phyloP scores from a whole-genome alignment of 2,797 vertebrate species.

The Squalus acanthias region DNA sequence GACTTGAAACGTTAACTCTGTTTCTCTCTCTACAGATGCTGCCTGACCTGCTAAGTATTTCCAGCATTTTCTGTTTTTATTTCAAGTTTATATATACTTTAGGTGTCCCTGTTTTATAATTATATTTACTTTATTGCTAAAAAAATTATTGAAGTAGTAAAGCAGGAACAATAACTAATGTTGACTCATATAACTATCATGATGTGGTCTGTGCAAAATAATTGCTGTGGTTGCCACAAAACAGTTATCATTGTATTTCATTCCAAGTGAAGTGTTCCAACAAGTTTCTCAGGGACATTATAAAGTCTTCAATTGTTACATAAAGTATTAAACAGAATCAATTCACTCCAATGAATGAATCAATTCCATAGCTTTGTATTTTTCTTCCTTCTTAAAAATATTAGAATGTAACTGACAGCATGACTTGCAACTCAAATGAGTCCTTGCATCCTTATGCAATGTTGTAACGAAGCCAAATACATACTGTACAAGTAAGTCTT shows the following conservation, averaged over 20 bases:
- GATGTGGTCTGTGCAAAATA: neutral
- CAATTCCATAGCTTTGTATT: neutral
- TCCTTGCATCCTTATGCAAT: neutral
- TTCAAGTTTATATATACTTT: too few relatives aligned
- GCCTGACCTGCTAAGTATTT: too few relatives aligned
- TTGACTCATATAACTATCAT: neutral
- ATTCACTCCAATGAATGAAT: neutral
- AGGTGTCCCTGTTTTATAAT: neutral
- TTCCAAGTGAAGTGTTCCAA: neutral
- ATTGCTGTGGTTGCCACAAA: neutral
- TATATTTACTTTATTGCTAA: neutral
- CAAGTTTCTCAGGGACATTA: neutral
- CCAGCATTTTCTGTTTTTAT: too few relatives aligned
- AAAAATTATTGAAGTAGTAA: neutral
- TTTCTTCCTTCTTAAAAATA: neutral
- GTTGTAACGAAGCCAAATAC: neutral
- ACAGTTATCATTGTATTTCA: neutral
- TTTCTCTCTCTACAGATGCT: too few relatives aligned
- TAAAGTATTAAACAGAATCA: neutral
- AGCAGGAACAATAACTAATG: neutral
- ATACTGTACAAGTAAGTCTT: neutral
- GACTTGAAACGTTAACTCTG: too few relatives aligned
- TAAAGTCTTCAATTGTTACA: neutral
- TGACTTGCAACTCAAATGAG: neutral
- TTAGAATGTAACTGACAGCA: neutral